Evolutionary conservation across 2,797 vertebrate genomes (phyloP).

Genomic region (Leptoclinus maculatus): DNA sequence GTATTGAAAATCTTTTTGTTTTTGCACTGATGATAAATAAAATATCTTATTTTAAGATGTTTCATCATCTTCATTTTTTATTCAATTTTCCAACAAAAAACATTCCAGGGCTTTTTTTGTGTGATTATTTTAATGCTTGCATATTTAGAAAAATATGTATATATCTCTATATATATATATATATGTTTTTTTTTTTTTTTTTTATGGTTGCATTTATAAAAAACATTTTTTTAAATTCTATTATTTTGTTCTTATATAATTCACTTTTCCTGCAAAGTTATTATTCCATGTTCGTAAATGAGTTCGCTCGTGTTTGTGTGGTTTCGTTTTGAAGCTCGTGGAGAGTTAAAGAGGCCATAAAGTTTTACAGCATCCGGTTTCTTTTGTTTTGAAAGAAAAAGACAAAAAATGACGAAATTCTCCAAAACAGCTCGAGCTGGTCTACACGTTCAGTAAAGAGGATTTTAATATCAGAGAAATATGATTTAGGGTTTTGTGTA

Average conservation of each 20-base stretch:
- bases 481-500: not conserved
- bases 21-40: constrained; percentile 40
- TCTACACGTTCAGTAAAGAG: not conserved
- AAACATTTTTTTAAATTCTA: not conserved
- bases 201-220: not conserved
- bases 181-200: too few species aligned
- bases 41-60: constrained; percentile 16
- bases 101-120: not conserved
- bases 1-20: not conserved
- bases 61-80: constrained; percentile 9
- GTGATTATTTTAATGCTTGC: not conserved
- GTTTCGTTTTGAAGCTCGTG: not conserved
- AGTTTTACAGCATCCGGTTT: constrained; percentile 56
- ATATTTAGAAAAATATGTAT: not conserved
- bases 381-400: constrained; percentile 36
- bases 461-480: not conserved
- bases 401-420: not conserved
- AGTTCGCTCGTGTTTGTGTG: not conserved
- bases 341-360: constrained; percentile 42
- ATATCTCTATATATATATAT: too few species aligned
- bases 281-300: fast-evolving
- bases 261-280: not conserved
- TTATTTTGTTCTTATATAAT: not conserved
- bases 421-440: not conserved
- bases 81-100: not conserved